Evolutionary conservation across 1,140 invertebrate species (phyloP).

Genomic region (Micrasema longulum): DNA sequence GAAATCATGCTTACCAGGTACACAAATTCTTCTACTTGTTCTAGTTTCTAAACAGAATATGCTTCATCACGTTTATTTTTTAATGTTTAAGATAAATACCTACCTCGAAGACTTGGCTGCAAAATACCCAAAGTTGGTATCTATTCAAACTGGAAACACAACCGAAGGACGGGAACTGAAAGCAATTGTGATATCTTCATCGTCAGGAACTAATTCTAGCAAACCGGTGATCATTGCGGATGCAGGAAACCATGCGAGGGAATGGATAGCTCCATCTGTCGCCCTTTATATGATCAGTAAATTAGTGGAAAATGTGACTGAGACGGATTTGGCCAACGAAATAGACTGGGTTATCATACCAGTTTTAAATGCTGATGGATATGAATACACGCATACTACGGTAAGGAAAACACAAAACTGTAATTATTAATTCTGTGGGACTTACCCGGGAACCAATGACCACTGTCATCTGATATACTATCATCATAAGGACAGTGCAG

Average conservation of each 20-base stretch:
- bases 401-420: too few species aligned
- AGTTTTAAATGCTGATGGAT: conserved; percentile 70
- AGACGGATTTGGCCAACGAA: conserved; percentile 61
- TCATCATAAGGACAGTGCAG: too few species aligned
- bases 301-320: conserved; percentile 62
- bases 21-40: too few species aligned
- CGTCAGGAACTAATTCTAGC: conserved; percentile 47
- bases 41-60: too few species aligned
- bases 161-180: conserved; percentile 69
- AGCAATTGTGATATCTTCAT: conserved; percentile 67
- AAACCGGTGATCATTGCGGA: conserved; percentile 59
- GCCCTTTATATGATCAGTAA: conserved; percentile 66
- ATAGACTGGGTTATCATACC: conserved; percentile 66
- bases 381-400: conserved; percentile 59
- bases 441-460: too few species aligned
- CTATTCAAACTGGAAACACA: conserved; percentile 65
- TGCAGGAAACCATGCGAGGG: conserved; percentile 68
- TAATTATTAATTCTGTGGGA: too few species aligned
- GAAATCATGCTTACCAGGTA: too few species aligned
- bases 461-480: too few species aligned
- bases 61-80: too few species aligned
- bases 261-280: conserved; percentile 71
- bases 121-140: conserved; percentile 64
- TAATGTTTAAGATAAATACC: conserved; percentile 56
- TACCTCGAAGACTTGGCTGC: conserved; percentile 62